phyloP scores from a whole-genome alignment of 2,888 invertebrate genomes.

The Calameuta filiformis region DNA sequence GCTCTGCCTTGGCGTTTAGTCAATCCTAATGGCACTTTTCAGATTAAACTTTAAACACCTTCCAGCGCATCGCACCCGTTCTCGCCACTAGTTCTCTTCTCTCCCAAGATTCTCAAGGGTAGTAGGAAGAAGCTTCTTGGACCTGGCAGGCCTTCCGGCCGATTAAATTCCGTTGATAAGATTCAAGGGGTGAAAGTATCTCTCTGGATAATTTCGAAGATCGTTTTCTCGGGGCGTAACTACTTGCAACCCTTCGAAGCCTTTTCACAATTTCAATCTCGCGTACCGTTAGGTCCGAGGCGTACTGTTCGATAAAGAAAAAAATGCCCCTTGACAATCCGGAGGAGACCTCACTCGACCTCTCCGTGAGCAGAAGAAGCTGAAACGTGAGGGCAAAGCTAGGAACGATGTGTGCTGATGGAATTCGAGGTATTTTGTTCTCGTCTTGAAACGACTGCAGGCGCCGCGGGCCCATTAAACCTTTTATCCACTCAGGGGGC shows the following conservation, averaged over 20 bases:
- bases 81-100: background rate
- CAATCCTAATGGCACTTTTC: conserved; percentile 55
- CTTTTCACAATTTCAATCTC: background rate
- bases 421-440: conserved; percentile 49
- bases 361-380: background rate
- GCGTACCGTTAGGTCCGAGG: background rate
- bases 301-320: background rate
- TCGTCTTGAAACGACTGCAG: conserved; percentile 39
- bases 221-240: background rate
- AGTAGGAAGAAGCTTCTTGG: background rate
- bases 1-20: conserved; percentile 47
- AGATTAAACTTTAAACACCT: conserved; percentile 49
- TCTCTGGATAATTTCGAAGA: background rate
- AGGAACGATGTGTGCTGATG: conserved; percentile 18
- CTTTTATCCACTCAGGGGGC: conserved; percentile 46
- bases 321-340: background rate
- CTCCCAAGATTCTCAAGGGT: background rate
- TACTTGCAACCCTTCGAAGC: background rate
- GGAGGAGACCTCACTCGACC: background rate
- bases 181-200: background rate
- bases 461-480: conserved; percentile 39
- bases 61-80: background rate
- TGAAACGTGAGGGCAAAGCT: background rate
- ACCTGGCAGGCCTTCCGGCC: background rate
- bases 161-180: background rate